These are phyloP conservation scores for Brachionichthys hirsutus DNA, from an alignment of 2,113 vertebrate species.

Conservation along the genomic window DNA sequence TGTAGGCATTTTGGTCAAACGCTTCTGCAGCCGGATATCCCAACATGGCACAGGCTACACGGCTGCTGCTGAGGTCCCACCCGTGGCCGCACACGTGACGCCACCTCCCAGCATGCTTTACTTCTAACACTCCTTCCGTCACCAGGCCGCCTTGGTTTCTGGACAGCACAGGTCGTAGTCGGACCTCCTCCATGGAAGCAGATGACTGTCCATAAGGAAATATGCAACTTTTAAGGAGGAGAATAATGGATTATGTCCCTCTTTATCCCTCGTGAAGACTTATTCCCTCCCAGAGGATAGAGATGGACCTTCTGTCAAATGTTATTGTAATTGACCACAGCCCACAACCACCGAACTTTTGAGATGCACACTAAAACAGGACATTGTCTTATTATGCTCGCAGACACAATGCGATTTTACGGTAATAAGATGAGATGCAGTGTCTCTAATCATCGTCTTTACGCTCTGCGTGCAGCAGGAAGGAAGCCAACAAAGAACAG, in stretches of 20 bases:
- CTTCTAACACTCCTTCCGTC: slow-evolving; percentile 89
- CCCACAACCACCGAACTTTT: slow-evolving; percentile 3
- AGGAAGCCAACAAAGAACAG: slow-evolving; percentile 46
- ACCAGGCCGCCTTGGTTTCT: slow-evolving; percentile 77
- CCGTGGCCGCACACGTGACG: slow-evolving; percentile 85
- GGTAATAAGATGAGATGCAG: slow-evolving; percentile 9
- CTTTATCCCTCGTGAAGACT: background rate
- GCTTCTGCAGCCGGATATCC: slow-evolving; percentile 85
- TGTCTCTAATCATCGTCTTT: slow-evolving; percentile 43
- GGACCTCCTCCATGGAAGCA: slow-evolving; percentile 82
- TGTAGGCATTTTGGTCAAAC: slow-evolving; percentile 82
- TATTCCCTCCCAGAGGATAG: background rate
- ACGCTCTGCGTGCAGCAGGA: slow-evolving; percentile 31
- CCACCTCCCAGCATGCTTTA: slow-evolving; percentile 89
- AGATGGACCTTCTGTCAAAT: background rate
- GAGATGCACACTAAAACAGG: slow-evolving; percentile 9
- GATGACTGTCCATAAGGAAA: slow-evolving; percentile 50
- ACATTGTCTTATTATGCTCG: slow-evolving; percentile 34
- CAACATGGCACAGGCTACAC: slow-evolving; percentile 91
- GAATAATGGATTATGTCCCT: background rate
- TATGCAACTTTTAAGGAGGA: background rate
- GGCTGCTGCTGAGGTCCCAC: slow-evolving; percentile 89
- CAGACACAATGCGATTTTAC: slow-evolving; percentile 21
- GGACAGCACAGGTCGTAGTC: slow-evolving; percentile 86
- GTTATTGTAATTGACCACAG: background rate